Evolutionary conservation across 2,797 vertebrate genomes (phyloP).

Genomic region (Pipistrellus pygmaeus): DNA sequence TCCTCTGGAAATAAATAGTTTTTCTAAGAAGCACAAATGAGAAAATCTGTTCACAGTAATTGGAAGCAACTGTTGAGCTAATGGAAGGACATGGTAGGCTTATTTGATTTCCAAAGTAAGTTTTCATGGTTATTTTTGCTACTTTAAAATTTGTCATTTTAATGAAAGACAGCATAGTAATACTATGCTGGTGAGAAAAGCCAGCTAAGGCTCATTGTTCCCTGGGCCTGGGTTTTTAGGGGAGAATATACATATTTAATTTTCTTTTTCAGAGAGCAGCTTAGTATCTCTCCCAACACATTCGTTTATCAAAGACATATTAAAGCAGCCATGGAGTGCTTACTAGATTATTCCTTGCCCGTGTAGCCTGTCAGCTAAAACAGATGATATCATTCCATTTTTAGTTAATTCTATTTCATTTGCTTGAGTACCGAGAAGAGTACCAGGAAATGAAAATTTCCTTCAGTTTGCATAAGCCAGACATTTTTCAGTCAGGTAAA

Average conservation of each 20-base stretch:
- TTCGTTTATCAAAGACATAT: constrained; percentile 9
- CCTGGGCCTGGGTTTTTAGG: constrained; percentile 11
- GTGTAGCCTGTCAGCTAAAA: constrained; percentile 63
- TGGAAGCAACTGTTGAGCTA: constrained; percentile 32
- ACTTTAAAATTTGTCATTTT: constrained; percentile 59
- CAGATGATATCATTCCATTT: constrained; percentile 66
- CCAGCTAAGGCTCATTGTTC: constrained; percentile 27
- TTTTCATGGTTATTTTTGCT: constrained; percentile 1
- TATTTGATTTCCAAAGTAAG: constrained; percentile 63
- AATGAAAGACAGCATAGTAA: constrained; percentile 48
- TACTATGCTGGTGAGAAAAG: constrained; percentile 23
- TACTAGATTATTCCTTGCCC: constrained; percentile 41
- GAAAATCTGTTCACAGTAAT: constrained; percentile 54
- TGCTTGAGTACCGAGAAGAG: constrained; percentile 55
- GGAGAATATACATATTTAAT: constrained; percentile 42
- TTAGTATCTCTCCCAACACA: neutral
- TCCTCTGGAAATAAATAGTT: constrained; percentile 61
- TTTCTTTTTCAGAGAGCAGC: constrained; percentile 14
- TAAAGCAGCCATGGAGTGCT: neutral
- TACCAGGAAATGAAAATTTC: constrained; percentile 73
- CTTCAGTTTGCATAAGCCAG: constrained; percentile 38
- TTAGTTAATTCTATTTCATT: constrained; percentile 68
- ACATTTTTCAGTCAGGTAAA: constrained; percentile 69
- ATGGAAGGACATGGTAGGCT: constrained; percentile 11
- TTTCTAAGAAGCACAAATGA: constrained; percentile 53